Conservation (phyloP, 1,140 invertebrate species). For the Ooceraea biroi region DNA sequence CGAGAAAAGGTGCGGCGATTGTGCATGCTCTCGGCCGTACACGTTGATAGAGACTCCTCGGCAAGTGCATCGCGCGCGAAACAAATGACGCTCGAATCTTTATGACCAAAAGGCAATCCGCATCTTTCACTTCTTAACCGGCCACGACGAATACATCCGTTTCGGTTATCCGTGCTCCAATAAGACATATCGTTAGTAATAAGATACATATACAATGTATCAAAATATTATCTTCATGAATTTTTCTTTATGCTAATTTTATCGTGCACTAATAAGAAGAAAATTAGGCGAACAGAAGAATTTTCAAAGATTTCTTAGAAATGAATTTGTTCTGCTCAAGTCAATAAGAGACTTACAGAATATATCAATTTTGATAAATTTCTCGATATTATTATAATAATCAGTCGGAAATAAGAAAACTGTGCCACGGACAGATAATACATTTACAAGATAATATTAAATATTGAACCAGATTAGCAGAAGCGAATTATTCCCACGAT, state of each 20-base stretch:
- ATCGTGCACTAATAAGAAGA: neutral
- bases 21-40: conserved; percentile 32
- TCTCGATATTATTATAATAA: neutral
- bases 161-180: conserved; percentile 24
- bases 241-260: neutral
- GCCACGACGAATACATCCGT: conserved; percentile 36
- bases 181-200: conserved; percentile 6
- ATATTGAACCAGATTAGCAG: neutral
- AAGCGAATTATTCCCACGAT: conserved; percentile 4
- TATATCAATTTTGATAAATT: too few species aligned
- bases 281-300: neutral
- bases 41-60: conserved; percentile 50
- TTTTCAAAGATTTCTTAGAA: too few species aligned
- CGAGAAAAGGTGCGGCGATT: conserved; percentile 53
- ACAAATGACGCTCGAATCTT: conserved; percentile 51
- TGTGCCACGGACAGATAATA: neutral
- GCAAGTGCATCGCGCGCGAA: conserved; percentile 43
- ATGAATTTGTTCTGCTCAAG: too few species aligned
- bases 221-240: neutral
- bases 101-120: conserved; percentile 46
- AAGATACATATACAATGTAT: neutral
- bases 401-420: neutral
- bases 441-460: neutral
- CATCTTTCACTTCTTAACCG: conserved; percentile 35
- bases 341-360: too few species aligned